phyloP scores from a whole-genome alignment of 1,140 invertebrate species.

The Pseudomyrmex sp. region DNA sequence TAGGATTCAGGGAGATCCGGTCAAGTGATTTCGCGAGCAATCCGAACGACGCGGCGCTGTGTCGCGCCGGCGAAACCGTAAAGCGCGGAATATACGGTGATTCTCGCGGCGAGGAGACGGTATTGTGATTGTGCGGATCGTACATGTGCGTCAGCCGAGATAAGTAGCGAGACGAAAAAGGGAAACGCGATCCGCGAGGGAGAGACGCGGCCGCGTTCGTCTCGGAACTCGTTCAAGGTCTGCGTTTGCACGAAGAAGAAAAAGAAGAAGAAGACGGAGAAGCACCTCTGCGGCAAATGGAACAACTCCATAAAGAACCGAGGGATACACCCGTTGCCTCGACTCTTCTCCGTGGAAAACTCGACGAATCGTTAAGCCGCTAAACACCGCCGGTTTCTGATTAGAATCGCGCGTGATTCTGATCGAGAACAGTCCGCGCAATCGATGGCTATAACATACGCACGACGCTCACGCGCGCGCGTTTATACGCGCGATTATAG shows the following conservation, averaged over 20 bases:
- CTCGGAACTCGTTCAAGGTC: conserved; percentile 42
- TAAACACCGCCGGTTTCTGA: conserved; percentile 66
- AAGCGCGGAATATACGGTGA: conserved; percentile 61
- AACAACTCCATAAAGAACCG: conserved; percentile 78
- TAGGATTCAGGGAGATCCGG: conserved; percentile 50
- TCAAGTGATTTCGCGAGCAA: conserved; percentile 49
- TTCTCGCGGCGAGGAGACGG: conserved; percentile 59
- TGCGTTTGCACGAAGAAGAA: conserved; percentile 20
- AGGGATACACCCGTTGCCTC: conserved; percentile 64
- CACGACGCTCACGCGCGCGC: too few relatives aligned
- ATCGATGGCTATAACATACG: background rate
- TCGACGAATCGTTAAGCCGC: conserved; percentile 66
- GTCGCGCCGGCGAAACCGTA: conserved; percentile 46
- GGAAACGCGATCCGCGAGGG: conserved; percentile 40
- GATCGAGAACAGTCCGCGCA: conserved; percentile 3
- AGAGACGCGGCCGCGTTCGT: conserved; percentile 54
- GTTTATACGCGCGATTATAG: too few relatives aligned
- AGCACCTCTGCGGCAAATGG: conserved; percentile 74
- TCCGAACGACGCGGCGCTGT: conserved; percentile 37
- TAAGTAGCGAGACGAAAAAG: conserved; percentile 56
- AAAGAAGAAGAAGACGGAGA: conserved; percentile 18
- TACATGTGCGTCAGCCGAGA: conserved; percentile 57
- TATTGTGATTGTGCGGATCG: conserved; percentile 43
- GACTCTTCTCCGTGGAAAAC: conserved; percentile 58
- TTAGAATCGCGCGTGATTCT: conserved; percentile 60